Base-by-base conservation (phyloP, 2,888 invertebrate species). In the Leuctra nigra region DNA sequence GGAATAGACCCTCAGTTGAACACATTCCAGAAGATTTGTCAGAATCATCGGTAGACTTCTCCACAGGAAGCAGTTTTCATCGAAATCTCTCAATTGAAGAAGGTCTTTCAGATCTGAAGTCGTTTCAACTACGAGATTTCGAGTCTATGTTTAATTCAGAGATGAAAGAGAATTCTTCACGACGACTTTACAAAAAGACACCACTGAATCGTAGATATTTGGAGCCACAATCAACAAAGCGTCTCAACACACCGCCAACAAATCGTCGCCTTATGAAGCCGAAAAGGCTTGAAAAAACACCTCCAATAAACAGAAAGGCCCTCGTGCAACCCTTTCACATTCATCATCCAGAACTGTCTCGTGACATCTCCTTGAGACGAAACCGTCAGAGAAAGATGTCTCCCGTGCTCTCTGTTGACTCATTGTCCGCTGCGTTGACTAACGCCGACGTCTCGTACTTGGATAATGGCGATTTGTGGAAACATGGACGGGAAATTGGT, bases 391-490 rank as follows among this genome's bases (percentile, higher is more conserved):
- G 9, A 55, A 59, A 7, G 56, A 58, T 63, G 53, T 62, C 61
- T n/a, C 60, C 66, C 14, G 65, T 66, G 2, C 63, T 73, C 13
- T 72, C 70, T 55, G 69, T 72, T 61, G 72, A 71, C 62, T 72
- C 70, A 53, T 64, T 73, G 18, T 71, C 68, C 54, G 69, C 68
- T 29, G 71, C 70, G 11, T 63, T 72, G 4, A 69, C 66, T 59
- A 68, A 67, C 39, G 64, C 69, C 2, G 69, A 67, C 36, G 64
- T 72, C 48, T 72, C 71, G 54, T 71, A 72, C 53, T 63, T 72
- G 60, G 71, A 72, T 62, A 72, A 69, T 59, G 70, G 71, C 1
- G 71, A 72, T 48, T 66, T 73, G 20, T 72, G 69, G 62, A 70
- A 68, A 36, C 71, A 72, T 62, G 68, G 68, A 38, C 41, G 25